Evolutionary conservation across 2,888 invertebrate genomes (phyloP).

Genomic region (Cecidostiba fungosa): DNA sequence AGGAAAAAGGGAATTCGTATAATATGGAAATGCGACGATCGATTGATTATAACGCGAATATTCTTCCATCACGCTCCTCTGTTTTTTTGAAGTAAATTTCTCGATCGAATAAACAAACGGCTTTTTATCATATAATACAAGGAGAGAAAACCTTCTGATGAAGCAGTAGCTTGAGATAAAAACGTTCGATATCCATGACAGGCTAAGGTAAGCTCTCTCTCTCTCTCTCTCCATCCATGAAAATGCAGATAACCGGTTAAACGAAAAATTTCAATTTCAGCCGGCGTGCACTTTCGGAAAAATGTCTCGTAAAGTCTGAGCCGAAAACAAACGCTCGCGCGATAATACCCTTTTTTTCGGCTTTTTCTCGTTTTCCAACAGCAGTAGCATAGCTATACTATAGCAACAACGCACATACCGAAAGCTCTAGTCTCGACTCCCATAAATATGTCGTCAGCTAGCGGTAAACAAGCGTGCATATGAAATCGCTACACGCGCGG

Average conservation of each 20-base stretch:
- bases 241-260: neutral
- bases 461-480: constrained; percentile 71
- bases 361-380: neutral
- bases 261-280: constrained; percentile 48
- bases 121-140: neutral
- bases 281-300: neutral
- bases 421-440: constrained; percentile 52
- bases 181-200: neutral
- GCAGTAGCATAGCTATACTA: neutral
- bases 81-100: no score
- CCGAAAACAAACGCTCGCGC: constrained; percentile 35
- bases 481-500: constrained; percentile 68
- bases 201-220: neutral
- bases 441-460: constrained; percentile 72
- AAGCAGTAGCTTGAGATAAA: neutral
- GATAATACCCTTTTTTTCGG: constrained; percentile 30
- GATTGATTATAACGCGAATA: constrained; percentile 10
- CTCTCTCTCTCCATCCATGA: neutral
- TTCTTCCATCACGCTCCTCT: no score
- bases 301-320: neutral
- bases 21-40: constrained; percentile 20
- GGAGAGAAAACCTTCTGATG: neutral
- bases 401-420: neutral
- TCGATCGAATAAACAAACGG: neutral
- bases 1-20: constrained; percentile 6